Base-by-base conservation (phyloP, 1,140 invertebrate species). In the Drosophila baimaii region DNA sequence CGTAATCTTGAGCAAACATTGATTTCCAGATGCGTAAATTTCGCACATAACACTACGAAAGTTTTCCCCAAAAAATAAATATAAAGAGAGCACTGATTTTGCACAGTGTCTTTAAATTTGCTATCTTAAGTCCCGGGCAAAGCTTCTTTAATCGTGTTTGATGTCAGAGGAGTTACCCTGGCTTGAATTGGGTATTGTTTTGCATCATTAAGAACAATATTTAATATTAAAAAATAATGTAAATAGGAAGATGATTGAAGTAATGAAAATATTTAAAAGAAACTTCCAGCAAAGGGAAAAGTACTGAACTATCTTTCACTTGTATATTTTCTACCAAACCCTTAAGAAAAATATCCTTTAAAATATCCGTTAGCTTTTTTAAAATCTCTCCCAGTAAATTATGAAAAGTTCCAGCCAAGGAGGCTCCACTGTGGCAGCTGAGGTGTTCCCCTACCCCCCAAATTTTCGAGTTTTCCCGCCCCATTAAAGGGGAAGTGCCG, bases 401-500 rank as follows among this genome's bases (percentile, higher is more conserved):
- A 19, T 9, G 0, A 21, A 33, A 3, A 5, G 23, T 29, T 35
- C 5, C 12, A 41, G 19, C 7, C 27, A 15, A 23, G 15, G 27
- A 62, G 12, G 55, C 15, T 64, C 35, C 35, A 64, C 55, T 61
- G 55, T 64, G 35, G 15, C 9, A 13, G 6, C 23, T 29, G 15
- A n/a, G n/a, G 21, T 12, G 25, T 21, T 7, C 5, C 9, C 44
- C 44, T 10, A 21, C 17, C 31, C 35, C 35, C 33, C 9, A 64
- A 52, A 41, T 33, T 68, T 27, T 31, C 35, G 4, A 17, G 25
- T 13, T 65, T 46, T 39, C 62, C 56, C 65, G 61, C 35, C 62
- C 56, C 65, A 69, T 69, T 69, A 51, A 51, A 51, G 25, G 65
- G 44, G 61, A 69, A 47, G 62, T 66, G 65, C 27, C 44, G 29